Percentiles rank a stretch among this genome's conserved stretches.
Conservation (phyloP, 2,113 vertebrate genomes). For the Megatriorchis doriae region DNA sequence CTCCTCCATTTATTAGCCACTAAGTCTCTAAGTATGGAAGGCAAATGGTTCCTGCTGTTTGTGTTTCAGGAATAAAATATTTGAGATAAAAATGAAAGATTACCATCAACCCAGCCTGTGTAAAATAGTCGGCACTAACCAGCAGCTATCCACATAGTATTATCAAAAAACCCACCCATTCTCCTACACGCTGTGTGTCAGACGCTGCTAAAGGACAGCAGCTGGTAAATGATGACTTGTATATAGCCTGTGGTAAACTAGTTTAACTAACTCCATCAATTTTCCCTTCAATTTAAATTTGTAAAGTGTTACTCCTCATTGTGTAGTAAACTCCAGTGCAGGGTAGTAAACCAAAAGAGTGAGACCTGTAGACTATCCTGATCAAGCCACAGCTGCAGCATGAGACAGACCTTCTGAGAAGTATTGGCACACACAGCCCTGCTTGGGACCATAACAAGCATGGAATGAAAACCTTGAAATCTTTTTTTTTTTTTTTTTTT, state of each 20-base stretch:
- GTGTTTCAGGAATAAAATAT: not conserved
- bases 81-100: not conserved
- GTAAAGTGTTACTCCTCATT: not conserved
- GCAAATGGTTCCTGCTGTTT: not conserved
- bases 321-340: not conserved
- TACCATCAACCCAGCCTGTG: not conserved
- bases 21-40: not conserved
- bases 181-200: accelerated
- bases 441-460: not conserved
- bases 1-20: not conserved
- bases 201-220: not conserved
- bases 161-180: accelerated
- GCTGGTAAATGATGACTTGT: not conserved
- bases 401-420: not conserved
- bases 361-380: not conserved
- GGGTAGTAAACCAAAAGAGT: not conserved
- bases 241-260: not conserved
- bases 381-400: not conserved
- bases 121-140: not conserved
- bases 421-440: accelerated
- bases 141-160: not conserved
- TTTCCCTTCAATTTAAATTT: not conserved
- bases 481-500: not conserved
- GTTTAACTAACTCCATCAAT: not conserved
- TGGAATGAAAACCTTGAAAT: not conserved